Base-by-base conservation (phyloP, 1,140 invertebrate genomes). In the Acyrthosiphon pisum region DNA sequence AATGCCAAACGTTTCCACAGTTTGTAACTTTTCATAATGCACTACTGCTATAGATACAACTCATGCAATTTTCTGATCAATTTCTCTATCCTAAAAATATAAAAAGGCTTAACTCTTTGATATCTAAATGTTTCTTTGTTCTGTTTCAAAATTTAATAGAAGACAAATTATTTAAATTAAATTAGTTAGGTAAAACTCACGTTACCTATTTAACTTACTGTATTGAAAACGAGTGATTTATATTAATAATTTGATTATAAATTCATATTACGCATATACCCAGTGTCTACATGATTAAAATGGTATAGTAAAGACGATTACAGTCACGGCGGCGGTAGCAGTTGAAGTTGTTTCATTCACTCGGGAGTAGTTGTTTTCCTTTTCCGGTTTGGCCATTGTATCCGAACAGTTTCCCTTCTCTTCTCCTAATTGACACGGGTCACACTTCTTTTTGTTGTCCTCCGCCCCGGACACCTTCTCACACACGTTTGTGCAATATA, bases 391-490 rank as follows among this genome's bases (percentile, higher is more conserved):
- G 26, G 37, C 41, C 41, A 68, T 90, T 90, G 89, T 90, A 68
- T n/a, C 53, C 88, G 53, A 90, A 90, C 50, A 46, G 88, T 44
- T 41, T 68, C 89, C 53, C 89, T 60, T 20, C 89, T n/a, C 53
- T n/a, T 41, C 44, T 68, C 53, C 56, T 90, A 90, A 90, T 90
- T 90, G 89, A 90, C 89, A 44, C 26, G 89, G 53, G 89, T 68
- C 89, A 68, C 89, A 90, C 89, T 90, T 90, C 53, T 44, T 60
- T 44, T n/a, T 37, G 41, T 88, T n/a, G 46, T 50, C 30, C n/a
- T n/a, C 89, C 37, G 6, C 26, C 37, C 56, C 56, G 53, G 6
- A 90, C 26, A 20, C 26, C 87, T 18, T 41, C 50, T 44, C 89
- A 23, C 53, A 68, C 89, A 68, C 89, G 89, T 60, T 56, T 26